Evolutionary conservation across 2,113 vertebrate genomes (phyloP).

Genomic region (Aphelocoma coerulescens): DNA sequence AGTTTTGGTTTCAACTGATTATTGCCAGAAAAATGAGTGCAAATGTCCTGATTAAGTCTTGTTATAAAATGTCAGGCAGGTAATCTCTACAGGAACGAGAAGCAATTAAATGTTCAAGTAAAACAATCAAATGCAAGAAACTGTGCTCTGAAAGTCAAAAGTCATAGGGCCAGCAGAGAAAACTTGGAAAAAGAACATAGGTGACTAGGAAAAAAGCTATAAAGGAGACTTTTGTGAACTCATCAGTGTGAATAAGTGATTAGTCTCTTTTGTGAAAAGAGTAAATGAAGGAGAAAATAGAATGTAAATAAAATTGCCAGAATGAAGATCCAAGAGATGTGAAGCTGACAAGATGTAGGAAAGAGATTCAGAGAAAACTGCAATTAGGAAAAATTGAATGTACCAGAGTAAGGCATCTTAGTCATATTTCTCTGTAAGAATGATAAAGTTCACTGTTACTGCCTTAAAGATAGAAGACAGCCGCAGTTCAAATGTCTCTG

Average conservation of each 20-base stretch:
- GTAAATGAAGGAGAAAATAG: background rate
- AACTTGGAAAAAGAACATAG: background rate
- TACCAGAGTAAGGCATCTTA: background rate
- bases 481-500: background rate
- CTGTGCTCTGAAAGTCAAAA: background rate
- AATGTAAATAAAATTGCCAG: background rate
- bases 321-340: background rate
- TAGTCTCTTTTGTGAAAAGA: background rate
- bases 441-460: background rate
- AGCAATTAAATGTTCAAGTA: constrained; percentile 23
- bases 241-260: background rate
- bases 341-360: background rate
- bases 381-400: background rate
- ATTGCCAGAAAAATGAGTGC: background rate
- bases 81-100: background rate
- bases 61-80: constrained; percentile 16
- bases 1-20: background rate
- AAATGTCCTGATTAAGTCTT: constrained; percentile 22
- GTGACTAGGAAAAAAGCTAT: background rate
- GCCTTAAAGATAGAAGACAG: background rate
- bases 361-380: background rate
- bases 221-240: background rate
- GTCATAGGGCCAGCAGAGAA: background rate
- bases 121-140: constrained; percentile 1
- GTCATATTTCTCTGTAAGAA: background rate